These are phyloP conservation scores for Etheostoma nigrum DNA, from an alignment of 2,797 vertebrate species.

Conservation along the genomic window DNA sequence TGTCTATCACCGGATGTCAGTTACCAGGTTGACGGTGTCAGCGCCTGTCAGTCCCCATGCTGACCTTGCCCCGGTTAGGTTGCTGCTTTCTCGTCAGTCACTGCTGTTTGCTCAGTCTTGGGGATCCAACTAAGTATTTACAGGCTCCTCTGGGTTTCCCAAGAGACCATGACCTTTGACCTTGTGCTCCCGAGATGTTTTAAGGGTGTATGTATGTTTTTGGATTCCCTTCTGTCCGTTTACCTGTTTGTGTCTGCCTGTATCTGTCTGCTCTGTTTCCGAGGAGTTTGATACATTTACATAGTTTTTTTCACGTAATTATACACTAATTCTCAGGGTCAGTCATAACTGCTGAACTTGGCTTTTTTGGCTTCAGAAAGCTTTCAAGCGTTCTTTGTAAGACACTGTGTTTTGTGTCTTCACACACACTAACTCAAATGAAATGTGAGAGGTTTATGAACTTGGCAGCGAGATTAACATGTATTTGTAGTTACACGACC, in stretches of 20 bases:
- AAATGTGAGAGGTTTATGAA: slow-evolving; percentile 18
- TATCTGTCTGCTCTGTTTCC: slow-evolving; percentile 10
- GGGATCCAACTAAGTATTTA: slow-evolving; percentile 60
- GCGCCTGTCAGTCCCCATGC: slow-evolving; percentile 41
- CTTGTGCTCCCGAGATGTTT: slow-evolving; percentile 23
- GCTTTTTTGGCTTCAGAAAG: not conserved
- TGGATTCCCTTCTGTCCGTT: slow-evolving; percentile 4
- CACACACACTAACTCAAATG: slow-evolving; percentile 10
- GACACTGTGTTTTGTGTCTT: not conserved
- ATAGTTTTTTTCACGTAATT: not conserved
- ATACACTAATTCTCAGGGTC: not conserved
- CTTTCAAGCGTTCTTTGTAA: not conserved
- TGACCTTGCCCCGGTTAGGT: slow-evolving; percentile 10
- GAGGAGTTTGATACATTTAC: not conserved
- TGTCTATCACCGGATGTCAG: slow-evolving; percentile 32
- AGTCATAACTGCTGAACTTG: slow-evolving; percentile 15
- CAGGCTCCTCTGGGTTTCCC: slow-evolving; percentile 24
- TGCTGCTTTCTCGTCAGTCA: slow-evolving; percentile 43
- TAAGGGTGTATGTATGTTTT: slow-evolving; percentile 21
- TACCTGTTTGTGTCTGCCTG: not conserved
- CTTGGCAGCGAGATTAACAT: not conserved
- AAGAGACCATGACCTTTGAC: slow-evolving; percentile 51
- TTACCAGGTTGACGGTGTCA: slow-evolving; percentile 38
- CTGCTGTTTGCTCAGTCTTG: slow-evolving; percentile 57
- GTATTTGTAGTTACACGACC: slow-evolving; percentile 22